These are phyloP conservation scores for Saxidomus purpurata DNA, from an alignment of 1,140 invertebrate genomes.

Conservation along the genomic window DNA sequence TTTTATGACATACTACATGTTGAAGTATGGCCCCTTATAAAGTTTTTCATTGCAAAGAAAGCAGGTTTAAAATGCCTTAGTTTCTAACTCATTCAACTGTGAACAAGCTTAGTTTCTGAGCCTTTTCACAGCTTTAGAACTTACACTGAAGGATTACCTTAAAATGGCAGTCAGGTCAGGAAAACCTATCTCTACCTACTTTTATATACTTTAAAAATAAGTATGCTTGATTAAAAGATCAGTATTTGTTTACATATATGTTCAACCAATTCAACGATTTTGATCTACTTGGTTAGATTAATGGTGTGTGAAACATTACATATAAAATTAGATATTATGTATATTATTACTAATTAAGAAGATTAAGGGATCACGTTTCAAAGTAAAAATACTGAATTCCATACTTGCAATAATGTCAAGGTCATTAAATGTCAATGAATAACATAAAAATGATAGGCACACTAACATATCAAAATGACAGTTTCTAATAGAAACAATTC, in stretches of 20 bases:
- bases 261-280: background rate
- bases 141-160: too few relatives aligned
- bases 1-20: too few relatives aligned
- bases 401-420: background rate
- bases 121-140: too few relatives aligned
- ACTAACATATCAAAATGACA: background rate
- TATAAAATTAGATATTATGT: conserved; percentile 22
- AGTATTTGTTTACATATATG: conserved; percentile 24
- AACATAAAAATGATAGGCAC: background rate
- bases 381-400: conserved; percentile 12
- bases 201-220: background rate
- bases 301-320: background rate
- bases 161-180: background rate
- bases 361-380: conserved; percentile 24
- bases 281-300: background rate
- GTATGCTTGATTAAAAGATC: conserved; percentile 22
- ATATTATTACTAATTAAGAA: conserved; percentile 28
- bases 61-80: too few relatives aligned
- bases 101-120: too few relatives aligned
- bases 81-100: too few relatives aligned
- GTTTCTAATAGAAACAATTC: too few relatives aligned
- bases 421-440: conserved; percentile 1
- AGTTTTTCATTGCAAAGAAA: too few relatives aligned
- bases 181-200: background rate
- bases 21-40: too few relatives aligned